Base-by-base conservation (phyloP, 1,140 invertebrate genomes). In the Aphelinus certus region DNA sequence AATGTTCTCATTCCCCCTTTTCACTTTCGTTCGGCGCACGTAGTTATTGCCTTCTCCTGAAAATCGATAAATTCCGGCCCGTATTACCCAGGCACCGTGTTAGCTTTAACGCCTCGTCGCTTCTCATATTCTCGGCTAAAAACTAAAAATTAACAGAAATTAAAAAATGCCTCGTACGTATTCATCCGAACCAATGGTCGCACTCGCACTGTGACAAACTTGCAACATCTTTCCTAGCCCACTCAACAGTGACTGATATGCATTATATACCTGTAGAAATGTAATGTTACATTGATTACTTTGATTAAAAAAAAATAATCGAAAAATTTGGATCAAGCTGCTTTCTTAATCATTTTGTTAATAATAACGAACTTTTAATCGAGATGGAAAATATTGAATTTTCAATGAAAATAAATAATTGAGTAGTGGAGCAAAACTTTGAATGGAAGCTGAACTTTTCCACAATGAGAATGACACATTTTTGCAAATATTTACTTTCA, bases 171-270 rank as follows among this genome's bases (percentile, higher is more conserved):
- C 71, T 81, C 84, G 79, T 88, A 88, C 87, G 83, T 87, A 88
- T 84, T 88, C 83, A 80, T 81, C 78, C 75, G 78, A 79, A 71
- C 77, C 79, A 73, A 80, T 78, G 73, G 78, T 75, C 76, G 80
- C 77, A 79, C 82, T 84, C 81, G 84, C 87, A 82, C 90, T 90
- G 87, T 92, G 90, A 87, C 91, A 93, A 83, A 92, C 90, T 89
- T 92, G 91, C 79, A 93, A 88, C 89, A 93, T 91, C 79, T 90
- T 88, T 84, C 92, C 91, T 80, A 93, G 87, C 77, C 91, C 92
- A 81, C 91, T 92, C 83, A 93, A 89, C 78, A 93, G 87, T 70
- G 91, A 88, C 87, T 93, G 91, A 84, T 93, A 93, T 65, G 91
- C 89, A 86, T 93, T 91, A 88, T 92, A 93, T 74, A 93, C 92